Evolutionary conservation across 1,140 invertebrate genomes (phyloP).

Genomic region (Melitaea cinxia): DNA sequence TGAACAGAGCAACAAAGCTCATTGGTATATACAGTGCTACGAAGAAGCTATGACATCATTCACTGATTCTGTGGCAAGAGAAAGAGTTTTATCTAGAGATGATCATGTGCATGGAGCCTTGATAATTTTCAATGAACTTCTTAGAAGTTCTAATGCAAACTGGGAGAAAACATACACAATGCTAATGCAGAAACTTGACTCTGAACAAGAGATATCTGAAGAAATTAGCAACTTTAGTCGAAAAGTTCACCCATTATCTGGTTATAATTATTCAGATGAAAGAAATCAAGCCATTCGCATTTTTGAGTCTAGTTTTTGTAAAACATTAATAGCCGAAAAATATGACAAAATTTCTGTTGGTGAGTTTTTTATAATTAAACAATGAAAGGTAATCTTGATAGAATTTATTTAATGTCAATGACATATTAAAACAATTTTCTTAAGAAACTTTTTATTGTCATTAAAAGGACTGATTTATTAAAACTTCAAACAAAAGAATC

Average conservation of each 20-base stretch:
- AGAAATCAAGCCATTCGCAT: slow-evolving; percentile 72
- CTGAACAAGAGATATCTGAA: slow-evolving; percentile 76
- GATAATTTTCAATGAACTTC: slow-evolving; percentile 96
- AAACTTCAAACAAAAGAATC: too few species aligned
- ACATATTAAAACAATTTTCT: too few species aligned
- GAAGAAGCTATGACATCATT: slow-evolving; percentile 92
- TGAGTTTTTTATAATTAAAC: slow-evolving; percentile 44
- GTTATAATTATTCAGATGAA: slow-evolving; percentile 85
- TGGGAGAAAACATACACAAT: slow-evolving; percentile 92
- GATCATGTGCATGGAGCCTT: slow-evolving; percentile 96
- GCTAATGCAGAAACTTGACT: slow-evolving; percentile 83
- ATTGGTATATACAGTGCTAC: slow-evolving; percentile 96
- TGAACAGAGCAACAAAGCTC: slow-evolving; percentile 93
- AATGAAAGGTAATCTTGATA: background rate
- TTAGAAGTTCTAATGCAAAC: slow-evolving; percentile 94
- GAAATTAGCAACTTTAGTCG: slow-evolving; percentile 82
- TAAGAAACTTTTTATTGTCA: too few species aligned
- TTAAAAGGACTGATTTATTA: too few species aligned
- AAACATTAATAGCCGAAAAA: slow-evolving; percentile 91
- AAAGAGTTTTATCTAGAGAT: slow-evolving; percentile 91
- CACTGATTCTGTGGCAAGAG: slow-evolving; percentile 85
- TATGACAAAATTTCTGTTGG: slow-evolving; percentile 91
- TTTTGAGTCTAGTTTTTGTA: slow-evolving; percentile 93
- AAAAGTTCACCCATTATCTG: slow-evolving; percentile 81
- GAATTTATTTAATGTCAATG: too few species aligned